Percentiles rank a stretch among this genome's conserved stretches.
phyloP scores from a whole-genome alignment of 2,888 invertebrate species.

The Actias luna region DNA sequence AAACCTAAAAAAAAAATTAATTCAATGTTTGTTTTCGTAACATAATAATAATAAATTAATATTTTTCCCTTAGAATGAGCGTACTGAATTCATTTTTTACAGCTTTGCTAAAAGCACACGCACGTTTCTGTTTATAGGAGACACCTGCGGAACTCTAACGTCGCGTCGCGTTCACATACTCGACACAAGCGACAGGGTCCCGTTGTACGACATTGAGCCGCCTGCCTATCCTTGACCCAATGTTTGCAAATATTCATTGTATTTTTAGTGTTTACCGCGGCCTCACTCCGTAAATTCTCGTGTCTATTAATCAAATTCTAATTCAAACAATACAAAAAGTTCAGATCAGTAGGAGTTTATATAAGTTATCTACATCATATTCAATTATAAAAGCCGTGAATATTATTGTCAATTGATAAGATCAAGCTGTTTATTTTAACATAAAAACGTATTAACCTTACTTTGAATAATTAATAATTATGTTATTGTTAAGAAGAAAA shows the following conservation, averaged over 20 bases:
- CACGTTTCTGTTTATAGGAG: background rate
- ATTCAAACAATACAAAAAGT: conserved; percentile 24
- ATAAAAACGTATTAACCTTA: background rate
- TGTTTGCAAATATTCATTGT: conserved; percentile 44
- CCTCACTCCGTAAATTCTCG: conserved; percentile 22
- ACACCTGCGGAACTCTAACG: conserved; percentile 16
- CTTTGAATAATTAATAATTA: too few relatives aligned
- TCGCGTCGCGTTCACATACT: background rate
- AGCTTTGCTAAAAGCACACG: background rate
- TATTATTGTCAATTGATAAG: background rate
- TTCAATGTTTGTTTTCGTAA: too few relatives aligned
- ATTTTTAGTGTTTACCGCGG: conserved; percentile 41
- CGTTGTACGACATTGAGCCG: conserved; percentile 44
- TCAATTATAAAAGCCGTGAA: background rate
- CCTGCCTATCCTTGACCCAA: conserved; percentile 55
- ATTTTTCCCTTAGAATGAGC: too few relatives aligned
- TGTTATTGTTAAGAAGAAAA: too few relatives aligned
- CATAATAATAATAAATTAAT: too few relatives aligned
- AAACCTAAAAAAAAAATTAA: too few relatives aligned
- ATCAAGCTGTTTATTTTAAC: background rate
- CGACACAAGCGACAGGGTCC: conserved; percentile 24
- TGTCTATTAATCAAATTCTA: conserved; percentile 30
- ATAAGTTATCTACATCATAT: conserved; percentile 11
- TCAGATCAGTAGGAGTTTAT: conserved; percentile 21
- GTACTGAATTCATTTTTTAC: background rate